These are phyloP conservation scores for Rotaria socialis DNA, from an alignment of 2,888 invertebrate species.

Conservation along the genomic window DNA sequence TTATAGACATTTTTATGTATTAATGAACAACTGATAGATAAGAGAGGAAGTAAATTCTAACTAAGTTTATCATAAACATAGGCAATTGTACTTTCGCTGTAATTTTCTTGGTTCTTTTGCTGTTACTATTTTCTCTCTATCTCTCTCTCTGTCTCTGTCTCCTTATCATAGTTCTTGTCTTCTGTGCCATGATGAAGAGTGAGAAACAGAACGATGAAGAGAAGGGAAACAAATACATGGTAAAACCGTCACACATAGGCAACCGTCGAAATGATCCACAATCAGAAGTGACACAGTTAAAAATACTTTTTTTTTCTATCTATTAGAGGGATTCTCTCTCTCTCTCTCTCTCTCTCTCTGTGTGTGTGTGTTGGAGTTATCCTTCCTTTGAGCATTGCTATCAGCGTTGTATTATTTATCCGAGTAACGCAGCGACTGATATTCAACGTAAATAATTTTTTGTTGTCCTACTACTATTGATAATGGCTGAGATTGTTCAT, in stretches of 20 bases:
- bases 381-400: background rate
- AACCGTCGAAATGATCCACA: background rate
- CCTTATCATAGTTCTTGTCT: background rate
- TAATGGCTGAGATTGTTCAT: background rate
- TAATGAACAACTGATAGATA: slow-evolving; percentile 25
- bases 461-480: background rate
- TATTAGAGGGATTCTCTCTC: background rate
- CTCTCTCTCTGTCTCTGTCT: background rate
- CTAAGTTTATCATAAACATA: background rate
- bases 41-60: background rate
- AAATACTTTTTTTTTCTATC: slow-evolving; percentile 12
- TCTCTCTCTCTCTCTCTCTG: background rate
- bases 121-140: background rate
- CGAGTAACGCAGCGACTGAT: background rate
- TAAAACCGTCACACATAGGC: background rate
- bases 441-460: background rate
- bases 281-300: slow-evolving; percentile 6
- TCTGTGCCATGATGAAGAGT: background rate
- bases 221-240: background rate
- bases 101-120: background rate
- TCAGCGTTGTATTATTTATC: background rate
- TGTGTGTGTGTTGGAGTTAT: background rate
- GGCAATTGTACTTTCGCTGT: background rate
- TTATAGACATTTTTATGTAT: background rate
- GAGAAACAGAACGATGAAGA: background rate